Evolutionary conservation across 2,888 invertebrate species (phyloP), one percentile per base, ranked within the genome.

Genomic region (Hypercompe scribonia): DNA sequence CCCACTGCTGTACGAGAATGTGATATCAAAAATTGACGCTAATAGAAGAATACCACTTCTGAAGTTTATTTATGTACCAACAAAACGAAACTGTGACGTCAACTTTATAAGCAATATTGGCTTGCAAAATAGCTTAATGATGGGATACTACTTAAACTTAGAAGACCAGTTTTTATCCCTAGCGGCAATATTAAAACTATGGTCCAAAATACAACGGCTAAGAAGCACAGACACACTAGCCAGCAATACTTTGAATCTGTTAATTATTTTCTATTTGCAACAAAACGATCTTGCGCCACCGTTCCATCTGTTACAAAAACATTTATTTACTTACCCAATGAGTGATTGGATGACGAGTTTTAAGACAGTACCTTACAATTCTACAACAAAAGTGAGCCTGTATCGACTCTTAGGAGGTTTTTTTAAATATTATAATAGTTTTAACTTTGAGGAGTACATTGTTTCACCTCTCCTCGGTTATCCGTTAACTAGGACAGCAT

Each of bases 261-360:
- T 86, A 24, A 74, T 80, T 0, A 74, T 86, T 71, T 86, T 87
- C 65, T 87, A 80, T 71, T 75, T 86, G 15, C 86, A 87, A 72
- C 86, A 83, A 72, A 63, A 65, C 5, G 70, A 75, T n/a, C n/a
- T 75, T 28, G 69, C 54, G 1, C 75, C 75, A 18, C 67, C 75
- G 0, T 75, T 75, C 18, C 8, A 15, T 58, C 28, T 75, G 42
- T 58, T 75, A 54, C 72, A 75, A 70, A 68, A 42, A 42, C n/a
- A 75, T 24, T 34, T 67, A 28, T 15, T 61, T 1, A 54, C 33
- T 28, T 67, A 67, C 34, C 75, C 66, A 1, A 28, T 54, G 3
- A 46, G 54, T 34, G 36, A 69, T 34, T 77, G 70, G 73, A 66
- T 75, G 69, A 64, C 39, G 5, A 68, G 28, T 10, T 78, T 70